Percentiles rank a stretch among this genome's conserved stretches.
These are phyloP conservation scores for Mycetomoellerius zeteki DNA, from an alignment of 1,140 invertebrate genomes.

Conservation along the genomic window DNA sequence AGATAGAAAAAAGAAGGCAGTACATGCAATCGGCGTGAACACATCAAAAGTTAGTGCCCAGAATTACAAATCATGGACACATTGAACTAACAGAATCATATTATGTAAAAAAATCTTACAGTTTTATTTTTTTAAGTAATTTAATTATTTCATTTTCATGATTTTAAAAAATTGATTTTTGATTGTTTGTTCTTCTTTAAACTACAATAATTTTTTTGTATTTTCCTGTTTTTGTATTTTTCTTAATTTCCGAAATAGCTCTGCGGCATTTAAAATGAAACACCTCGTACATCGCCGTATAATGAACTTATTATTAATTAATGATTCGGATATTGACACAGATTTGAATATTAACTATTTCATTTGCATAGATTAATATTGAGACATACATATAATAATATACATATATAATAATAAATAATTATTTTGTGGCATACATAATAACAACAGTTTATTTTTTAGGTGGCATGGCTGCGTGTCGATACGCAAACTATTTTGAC, in stretches of 20 bases:
- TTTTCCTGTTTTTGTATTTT: no score
- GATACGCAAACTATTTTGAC: conserved; percentile 97
- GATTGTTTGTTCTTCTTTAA: no score
- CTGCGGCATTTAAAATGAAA: no score
- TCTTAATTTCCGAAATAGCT: no score
- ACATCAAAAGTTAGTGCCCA: not conserved
- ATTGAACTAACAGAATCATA: no score
- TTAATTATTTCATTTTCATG: no score
- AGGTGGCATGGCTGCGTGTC: conserved; percentile 97
- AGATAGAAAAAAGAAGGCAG: no score
- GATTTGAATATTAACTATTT: conserved; percentile 28
- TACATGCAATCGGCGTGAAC: no score
- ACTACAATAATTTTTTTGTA: no score
- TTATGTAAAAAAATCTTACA: no score
- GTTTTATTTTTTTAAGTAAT: no score
- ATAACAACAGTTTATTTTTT: conserved; percentile 73
- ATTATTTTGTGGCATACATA: not conserved
- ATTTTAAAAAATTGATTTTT: no score
- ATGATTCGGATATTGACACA: not conserved
- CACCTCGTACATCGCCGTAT: not conserved
- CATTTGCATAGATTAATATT: not conserved
- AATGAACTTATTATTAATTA: conserved; percentile 3
- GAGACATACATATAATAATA: not conserved
- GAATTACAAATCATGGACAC: not conserved
- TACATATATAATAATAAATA: not conserved